These are phyloP conservation scores for Ichneumoninae sp. DNA, from an alignment of 2,888 invertebrate genomes.

Conservation along the genomic window DNA sequence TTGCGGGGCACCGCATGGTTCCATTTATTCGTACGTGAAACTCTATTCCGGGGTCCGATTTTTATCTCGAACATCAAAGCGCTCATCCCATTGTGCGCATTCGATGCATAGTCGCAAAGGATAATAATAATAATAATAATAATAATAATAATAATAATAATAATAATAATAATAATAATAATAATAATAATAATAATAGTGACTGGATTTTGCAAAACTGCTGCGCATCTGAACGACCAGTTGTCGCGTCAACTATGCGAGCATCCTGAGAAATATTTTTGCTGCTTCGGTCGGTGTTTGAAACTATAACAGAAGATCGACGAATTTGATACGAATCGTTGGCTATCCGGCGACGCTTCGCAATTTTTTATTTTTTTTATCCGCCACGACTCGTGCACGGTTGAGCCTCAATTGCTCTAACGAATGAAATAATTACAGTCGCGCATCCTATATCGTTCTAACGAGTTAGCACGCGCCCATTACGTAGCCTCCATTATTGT, in stretches of 20 bases:
- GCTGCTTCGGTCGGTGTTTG: background rate
- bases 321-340: background rate
- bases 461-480: slow-evolving; percentile 42
- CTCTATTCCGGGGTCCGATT: too few relatives aligned
- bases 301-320: background rate
- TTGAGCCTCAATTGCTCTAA: slow-evolving; percentile 40
- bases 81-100: too few relatives aligned
- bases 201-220: background rate
- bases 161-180: too few relatives aligned
- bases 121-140: too few relatives aligned
- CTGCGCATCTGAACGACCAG: background rate
- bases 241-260: background rate
- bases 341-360: background rate
- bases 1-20: too few relatives aligned
- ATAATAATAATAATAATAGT: too few relatives aligned
- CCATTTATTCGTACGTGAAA: too few relatives aligned
- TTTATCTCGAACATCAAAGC: too few relatives aligned
- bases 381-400: background rate
- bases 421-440: slow-evolving; percentile 47
- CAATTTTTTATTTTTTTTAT: background rate
- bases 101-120: too few relatives aligned
- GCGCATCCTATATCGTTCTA: slow-evolving; percentile 18
- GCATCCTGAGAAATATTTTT: background rate
- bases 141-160: too few relatives aligned
- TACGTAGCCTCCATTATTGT: slow-evolving; percentile 30